Evolutionary conservation across 2,888 invertebrate genomes (phyloP).

Genomic region (Limenitis arthemis): DNA sequence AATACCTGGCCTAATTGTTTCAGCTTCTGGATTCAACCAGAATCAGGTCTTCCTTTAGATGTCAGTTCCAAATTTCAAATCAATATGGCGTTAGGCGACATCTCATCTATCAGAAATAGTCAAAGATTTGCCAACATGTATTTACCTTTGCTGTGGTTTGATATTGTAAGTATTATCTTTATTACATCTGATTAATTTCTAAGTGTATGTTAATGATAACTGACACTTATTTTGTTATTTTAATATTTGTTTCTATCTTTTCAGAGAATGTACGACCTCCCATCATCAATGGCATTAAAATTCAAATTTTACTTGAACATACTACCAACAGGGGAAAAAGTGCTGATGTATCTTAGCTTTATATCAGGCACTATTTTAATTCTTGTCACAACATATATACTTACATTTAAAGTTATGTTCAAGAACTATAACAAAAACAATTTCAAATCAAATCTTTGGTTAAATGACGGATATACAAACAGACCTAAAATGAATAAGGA

Average conservation of each 20-base stretch:
- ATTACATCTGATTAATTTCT: neutral
- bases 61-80: conserved; percentile 88
- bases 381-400: conserved; percentile 58
- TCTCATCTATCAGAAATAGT: conserved; percentile 76
- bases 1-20: conserved; percentile 4
- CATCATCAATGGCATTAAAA: conserved; percentile 72
- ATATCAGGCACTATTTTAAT: conserved; percentile 65
- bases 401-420: conserved; percentile 63
- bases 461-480: conserved; percentile 28
- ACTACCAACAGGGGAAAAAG: conserved; percentile 74
- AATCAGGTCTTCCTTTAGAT: conserved; percentile 84
- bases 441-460: conserved; percentile 37
- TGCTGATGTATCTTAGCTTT: conserved; percentile 69
- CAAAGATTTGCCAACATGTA: conserved; percentile 79
- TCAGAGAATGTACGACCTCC: conserved; percentile 80
- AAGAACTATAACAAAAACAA: conserved; percentile 40
- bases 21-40: conserved; percentile 88
- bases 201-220: neutral
- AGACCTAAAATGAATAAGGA: conserved; percentile 24
- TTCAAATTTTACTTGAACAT: conserved; percentile 83
- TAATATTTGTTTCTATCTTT: conserved; percentile 25
- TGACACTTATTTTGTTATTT: neutral
- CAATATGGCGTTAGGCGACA: conserved; percentile 84
- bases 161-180: conserved; percentile 81
- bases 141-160: conserved; percentile 89